Conservation (phyloP, 2,113 vertebrate genomes). For the Isurus oxyrinchus region DNA sequence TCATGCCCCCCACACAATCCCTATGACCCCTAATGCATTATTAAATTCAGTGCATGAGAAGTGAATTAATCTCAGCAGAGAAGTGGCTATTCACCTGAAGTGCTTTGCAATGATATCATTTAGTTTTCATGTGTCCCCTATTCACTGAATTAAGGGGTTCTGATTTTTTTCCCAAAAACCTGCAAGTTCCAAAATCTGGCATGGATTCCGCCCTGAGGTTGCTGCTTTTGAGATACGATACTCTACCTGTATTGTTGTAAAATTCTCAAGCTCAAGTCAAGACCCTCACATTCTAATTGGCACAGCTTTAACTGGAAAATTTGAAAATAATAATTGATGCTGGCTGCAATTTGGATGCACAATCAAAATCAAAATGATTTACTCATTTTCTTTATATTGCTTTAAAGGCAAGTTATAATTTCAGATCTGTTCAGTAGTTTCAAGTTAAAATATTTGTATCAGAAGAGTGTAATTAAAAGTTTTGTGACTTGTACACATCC, state of each 20-base stretch:
- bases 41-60: too few species aligned
- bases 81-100: too few species aligned
- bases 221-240: too few species aligned
- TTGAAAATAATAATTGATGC: background rate
- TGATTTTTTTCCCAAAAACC: too few species aligned
- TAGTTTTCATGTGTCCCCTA: too few species aligned
- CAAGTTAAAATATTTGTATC: background rate
- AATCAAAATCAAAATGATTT: background rate
- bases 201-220: too few species aligned
- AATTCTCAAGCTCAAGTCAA: background rate
- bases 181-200: too few species aligned
- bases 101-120: too few species aligned
- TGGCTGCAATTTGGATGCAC: background rate
- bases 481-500: background rate
- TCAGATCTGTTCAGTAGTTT: background rate
- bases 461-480: background rate
- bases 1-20: too few species aligned
- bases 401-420: background rate
- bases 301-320: background rate
- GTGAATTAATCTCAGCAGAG: too few species aligned
- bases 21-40: too few species aligned
- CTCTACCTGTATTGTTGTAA: background rate
- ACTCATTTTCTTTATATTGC: background rate
- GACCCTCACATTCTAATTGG: background rate
- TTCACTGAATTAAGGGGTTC: too few species aligned